A percentile compares a stretch with the other conserved stretches of the same genome.
Conservation (phyloP, 2,797 vertebrate species). For the Sylvia borin region DNA sequence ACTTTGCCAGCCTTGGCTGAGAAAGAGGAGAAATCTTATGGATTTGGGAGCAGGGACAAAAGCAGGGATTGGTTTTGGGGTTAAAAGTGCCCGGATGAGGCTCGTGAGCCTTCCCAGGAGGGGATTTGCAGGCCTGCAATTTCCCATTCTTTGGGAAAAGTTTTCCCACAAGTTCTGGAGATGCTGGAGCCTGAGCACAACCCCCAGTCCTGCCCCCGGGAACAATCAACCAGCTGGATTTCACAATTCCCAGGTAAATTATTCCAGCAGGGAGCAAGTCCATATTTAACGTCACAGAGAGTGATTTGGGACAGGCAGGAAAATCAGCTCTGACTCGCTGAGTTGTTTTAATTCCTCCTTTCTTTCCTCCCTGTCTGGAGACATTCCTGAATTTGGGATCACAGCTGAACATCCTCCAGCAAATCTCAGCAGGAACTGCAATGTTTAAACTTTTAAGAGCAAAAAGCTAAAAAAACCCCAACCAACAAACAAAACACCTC, state of each 20-base stretch:
- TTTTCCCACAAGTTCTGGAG: background rate
- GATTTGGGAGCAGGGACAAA: background rate
- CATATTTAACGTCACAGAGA: fast-evolving
- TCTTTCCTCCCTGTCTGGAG: background rate
- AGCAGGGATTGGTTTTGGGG: background rate
- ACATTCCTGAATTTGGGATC: background rate
- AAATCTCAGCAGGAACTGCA: background rate
- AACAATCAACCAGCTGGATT: background rate
- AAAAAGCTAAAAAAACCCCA: background rate
- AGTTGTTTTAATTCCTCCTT: background rate
- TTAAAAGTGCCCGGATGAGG: background rate
- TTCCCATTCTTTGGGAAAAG: background rate
- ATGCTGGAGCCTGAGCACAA: background rate
- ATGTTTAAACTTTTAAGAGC: background rate
- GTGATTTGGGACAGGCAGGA: background rate
- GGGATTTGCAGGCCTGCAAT: background rate
- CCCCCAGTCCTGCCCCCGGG: background rate
- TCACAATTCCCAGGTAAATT: background rate
- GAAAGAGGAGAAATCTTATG: background rate
- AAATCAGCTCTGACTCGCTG: fast-evolving
- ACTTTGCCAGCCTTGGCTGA: background rate
- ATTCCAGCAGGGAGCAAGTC: background rate
- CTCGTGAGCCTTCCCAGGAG: background rate
- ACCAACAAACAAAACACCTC: background rate
- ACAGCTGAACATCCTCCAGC: background rate